phyloP scores from a whole-genome alignment of 2,888 invertebrate genomes.

The Lasioglossum lativentre region DNA sequence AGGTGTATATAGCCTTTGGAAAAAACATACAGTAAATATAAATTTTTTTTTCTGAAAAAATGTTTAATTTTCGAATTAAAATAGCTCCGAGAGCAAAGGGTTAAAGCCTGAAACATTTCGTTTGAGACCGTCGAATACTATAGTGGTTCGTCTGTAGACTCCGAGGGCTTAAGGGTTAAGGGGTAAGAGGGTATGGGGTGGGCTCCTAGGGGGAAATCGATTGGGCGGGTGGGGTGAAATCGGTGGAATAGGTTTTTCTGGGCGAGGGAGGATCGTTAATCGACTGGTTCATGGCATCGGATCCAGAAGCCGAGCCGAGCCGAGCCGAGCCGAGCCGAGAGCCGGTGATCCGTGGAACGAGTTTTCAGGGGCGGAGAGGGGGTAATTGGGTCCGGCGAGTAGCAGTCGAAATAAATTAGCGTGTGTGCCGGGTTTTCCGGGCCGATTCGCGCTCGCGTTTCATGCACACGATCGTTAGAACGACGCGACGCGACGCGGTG shows the following conservation, averaged over 20 bases:
- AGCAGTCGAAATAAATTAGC: slow-evolving; percentile 1
- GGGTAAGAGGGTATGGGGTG: too few relatives aligned
- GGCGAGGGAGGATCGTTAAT: background rate
- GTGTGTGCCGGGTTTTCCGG: background rate
- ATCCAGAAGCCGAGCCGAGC: background rate
- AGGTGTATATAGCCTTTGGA: too few relatives aligned
- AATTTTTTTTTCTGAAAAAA: too few relatives aligned
- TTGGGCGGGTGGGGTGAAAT: background rate
- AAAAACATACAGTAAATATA: too few relatives aligned
- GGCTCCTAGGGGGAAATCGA: background rate
- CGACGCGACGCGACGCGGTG: background rate
- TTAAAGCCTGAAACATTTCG: too few relatives aligned
- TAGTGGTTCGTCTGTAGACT: too few relatives aligned
- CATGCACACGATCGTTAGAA: background rate
- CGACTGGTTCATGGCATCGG: background rate
- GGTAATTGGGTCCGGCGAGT: background rate
- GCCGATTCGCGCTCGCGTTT: background rate
- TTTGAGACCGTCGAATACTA: too few relatives aligned
- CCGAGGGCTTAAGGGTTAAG: too few relatives aligned
- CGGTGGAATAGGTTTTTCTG: background rate
- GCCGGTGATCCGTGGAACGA: background rate
- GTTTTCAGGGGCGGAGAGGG: background rate
- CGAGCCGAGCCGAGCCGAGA: too few relatives aligned
- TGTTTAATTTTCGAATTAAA: too few relatives aligned
- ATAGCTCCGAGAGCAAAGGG: too few relatives aligned